Evolutionary conservation across 1,140 invertebrate genomes (phyloP), one percentile per base, ranked within the genome.

Genomic region (Bombus vancouverensis): DNA sequence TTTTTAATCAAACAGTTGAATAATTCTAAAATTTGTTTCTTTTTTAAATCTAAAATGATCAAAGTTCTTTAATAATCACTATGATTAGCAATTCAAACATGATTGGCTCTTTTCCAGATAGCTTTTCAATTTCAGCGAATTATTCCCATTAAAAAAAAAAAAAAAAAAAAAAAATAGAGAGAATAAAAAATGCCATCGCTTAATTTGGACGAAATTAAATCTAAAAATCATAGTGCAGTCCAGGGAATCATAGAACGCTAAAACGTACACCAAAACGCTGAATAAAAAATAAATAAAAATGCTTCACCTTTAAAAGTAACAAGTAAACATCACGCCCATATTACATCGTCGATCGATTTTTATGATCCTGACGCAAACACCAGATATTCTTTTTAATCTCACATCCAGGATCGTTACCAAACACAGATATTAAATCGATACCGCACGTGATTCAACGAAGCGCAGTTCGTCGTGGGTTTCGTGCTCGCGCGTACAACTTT

Each of bases 401-500:
- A 13, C 10, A 59, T 72, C 28, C 10, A 22, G 32, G 28, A 81
- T 81, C 44, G 34, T 57, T 42, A 42, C 37, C 28, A 81, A 83
- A 78, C 42, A 57, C 81, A 68, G 37, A 71, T 71, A 79, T 70
- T 22, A 44, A 84, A 68, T 78, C 65, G 3, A 3, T 15, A 18
- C 47, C 47, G 22, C 32, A 53, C 59, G 34, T 53, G 62, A 53
- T 59, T 76, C 72, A 32, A 34, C 44, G 22, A 25, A 25, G 28
- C 44, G 12, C 28, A 47, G 34, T 2, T 2, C 37, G 10, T 6
- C 37, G 10, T 8, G n/a, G 32, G 32, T n/a, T 8, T 9, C 10
- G 10, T 72, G 37, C 13, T 53, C 18, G 28, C 28, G 18, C 39
- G 53, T 32, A 10, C 62, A 47, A 62, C 32, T 13, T 34, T n/a